These are phyloP conservation scores for Semaprochilodus insignis DNA, from an alignment of 2,797 vertebrate genomes.

Conservation along the genomic window DNA sequence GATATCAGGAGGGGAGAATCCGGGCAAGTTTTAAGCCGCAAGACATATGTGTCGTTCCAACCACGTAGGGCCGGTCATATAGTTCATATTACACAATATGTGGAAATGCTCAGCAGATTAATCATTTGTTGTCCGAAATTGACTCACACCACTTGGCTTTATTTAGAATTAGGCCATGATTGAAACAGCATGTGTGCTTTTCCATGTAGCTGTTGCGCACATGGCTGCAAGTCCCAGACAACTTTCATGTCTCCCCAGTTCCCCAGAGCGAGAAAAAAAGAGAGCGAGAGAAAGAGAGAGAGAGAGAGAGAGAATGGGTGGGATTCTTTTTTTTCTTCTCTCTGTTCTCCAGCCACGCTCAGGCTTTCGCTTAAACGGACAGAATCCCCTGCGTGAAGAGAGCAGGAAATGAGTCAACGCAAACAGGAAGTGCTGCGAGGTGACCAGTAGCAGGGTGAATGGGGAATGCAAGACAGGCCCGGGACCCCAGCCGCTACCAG, in stretches of 20 bases:
- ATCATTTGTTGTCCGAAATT: background rate
- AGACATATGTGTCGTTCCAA: background rate
- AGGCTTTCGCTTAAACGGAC: constrained; percentile 56
- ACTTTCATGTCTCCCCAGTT: constrained; percentile 42
- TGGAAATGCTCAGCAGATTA: constrained; percentile 13
- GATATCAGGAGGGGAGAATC: background rate
- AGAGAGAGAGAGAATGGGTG: constrained; percentile 20
- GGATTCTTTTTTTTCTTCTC: constrained; percentile 14
- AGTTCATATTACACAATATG: background rate
- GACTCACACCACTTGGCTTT: background rate
- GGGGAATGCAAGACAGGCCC: constrained; percentile 65
- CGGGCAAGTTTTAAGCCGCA: too few relatives aligned
- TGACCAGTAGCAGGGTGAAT: constrained; percentile 73
- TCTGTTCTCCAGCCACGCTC: constrained; percentile 50
- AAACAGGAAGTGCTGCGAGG: constrained; percentile 78
- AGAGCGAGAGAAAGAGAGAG: constrained; percentile 2
- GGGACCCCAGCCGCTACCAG: constrained; percentile 71
- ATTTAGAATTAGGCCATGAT: constrained; percentile 48
- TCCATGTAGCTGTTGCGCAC: constrained; percentile 46
- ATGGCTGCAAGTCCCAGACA: constrained; percentile 45
- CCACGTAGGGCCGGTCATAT: background rate
- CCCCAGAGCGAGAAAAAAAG: constrained; percentile 5
- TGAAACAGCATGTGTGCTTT: constrained; percentile 54
- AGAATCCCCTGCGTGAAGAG: constrained; percentile 60
- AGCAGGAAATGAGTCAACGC: constrained; percentile 79